A percentile compares a stretch with the other conserved stretches of the same genome.
Evolutionary conservation across 2,888 invertebrate genomes (phyloP).

Genomic region (Sialis lutaria): DNA sequence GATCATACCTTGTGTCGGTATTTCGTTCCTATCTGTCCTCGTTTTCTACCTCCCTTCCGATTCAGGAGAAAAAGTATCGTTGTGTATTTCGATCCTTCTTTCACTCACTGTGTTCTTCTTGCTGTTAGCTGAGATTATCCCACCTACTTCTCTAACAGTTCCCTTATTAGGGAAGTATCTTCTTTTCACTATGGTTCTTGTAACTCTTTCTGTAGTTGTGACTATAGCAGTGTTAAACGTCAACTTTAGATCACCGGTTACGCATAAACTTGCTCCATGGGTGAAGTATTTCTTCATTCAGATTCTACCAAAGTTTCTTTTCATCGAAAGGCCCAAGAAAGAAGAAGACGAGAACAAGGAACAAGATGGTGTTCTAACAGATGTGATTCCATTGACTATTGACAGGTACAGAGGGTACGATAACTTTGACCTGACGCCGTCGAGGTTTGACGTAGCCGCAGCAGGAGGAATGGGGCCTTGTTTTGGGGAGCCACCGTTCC

Average conservation of each 20-base stretch:
- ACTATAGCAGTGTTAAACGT: conserved; percentile 89
- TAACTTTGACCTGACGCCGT: conserved; percentile 48
- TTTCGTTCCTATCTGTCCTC: conserved; percentile 89
- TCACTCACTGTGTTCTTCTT: conserved; percentile 90
- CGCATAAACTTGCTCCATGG: conserved; percentile 85
- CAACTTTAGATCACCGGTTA: conserved; percentile 82
- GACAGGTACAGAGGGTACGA: conserved; percentile 48
- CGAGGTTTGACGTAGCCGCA: conserved; percentile 46
- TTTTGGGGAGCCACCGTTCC: conserved; percentile 47
- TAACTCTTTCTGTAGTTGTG: conserved; percentile 81
- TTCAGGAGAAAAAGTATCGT: conserved; percentile 93
- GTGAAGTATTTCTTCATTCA: conserved; percentile 73
- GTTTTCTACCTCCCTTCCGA: conserved; percentile 97
- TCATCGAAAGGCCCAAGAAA: conserved; percentile 77
- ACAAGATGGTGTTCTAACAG: conserved; percentile 46
- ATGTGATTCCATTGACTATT: conserved; percentile 53
- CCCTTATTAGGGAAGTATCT: conserved; percentile 83
- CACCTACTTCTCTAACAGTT: conserved; percentile 83
- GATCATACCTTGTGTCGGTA: conserved; percentile 93
- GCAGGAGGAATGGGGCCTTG: conserved; percentile 41
- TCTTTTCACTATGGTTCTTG: conserved; percentile 87
- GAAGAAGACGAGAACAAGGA: conserved; percentile 40
- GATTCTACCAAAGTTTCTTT: conserved; percentile 68
- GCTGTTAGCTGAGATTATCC: conserved; percentile 84
- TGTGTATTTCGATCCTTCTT: conserved; percentile 85